Evolutionary conservation across 2,113 vertebrate genomes (phyloP), one percentile per base, ranked within the genome.

Genomic region (Scomber scombrus): DNA sequence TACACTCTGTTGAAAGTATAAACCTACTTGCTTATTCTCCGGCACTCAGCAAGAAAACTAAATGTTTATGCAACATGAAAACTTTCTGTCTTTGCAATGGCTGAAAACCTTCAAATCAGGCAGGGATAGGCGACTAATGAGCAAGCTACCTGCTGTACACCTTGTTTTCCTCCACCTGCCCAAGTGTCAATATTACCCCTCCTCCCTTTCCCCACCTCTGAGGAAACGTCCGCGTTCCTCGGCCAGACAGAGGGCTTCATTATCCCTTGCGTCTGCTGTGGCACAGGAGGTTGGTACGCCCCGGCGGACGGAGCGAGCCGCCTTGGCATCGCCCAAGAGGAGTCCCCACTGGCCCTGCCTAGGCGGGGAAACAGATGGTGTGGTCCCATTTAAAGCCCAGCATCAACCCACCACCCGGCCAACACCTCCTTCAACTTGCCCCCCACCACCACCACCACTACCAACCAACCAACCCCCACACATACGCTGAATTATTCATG

Each of bases 341-440:
- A 89, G 84, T 89, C 90, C 88, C 91, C 78, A 50, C 85, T 91
- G 90, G 88, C 89, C 85, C 88, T 83, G 84, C 83, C 85, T 63
- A 89, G 89, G 87, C 78, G 86, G 86, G 75, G 88, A 91, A 94
- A 91, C 95, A 96, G 95, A 96, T 96, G 95, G 95, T 90, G 90
- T 70, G 78, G 82, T 89, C 88, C 86, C 86, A 90, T 90, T 94
- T 93, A 91, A 89, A 91, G 89, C 90, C 88, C 88, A 69, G 76
- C 76, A 81, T 77, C 88, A 81, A 79, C 75, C 72, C 85, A 74
- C 75, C 49, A 83, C 81, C 75, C 67, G 55, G 73, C 81, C 81
- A 29, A 80, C 86, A 79, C 82, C 75, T 54, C 77, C 82, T 85
- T 86, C 81, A 75, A 83, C 85, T 61, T 56, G 9, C 70, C 50